A percentile compares a stretch with the other conserved stretches of the same genome.
phyloP scores from a whole-genome alignment of 64 coral and sea anemone species.

The Montipora foliosa region DNA sequence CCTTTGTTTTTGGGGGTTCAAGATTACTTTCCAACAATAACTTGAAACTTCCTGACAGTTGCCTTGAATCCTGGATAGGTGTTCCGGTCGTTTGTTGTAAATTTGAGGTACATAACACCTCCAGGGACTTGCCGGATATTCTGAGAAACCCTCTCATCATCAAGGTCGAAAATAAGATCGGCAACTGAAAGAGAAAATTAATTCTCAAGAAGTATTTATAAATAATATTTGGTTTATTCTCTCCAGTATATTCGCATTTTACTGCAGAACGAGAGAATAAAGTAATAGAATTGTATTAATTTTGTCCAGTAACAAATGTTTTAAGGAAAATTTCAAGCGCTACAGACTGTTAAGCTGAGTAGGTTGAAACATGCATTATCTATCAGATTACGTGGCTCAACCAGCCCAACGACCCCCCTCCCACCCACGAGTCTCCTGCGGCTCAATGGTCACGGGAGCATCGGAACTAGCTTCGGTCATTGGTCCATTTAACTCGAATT shows the following conservation, averaged over 20 bases:
- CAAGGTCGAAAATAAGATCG: slow-evolving; percentile 70
- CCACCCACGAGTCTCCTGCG: no score
- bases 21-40: slow-evolving; percentile 51
- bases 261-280: neutral
- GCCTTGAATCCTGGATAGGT: slow-evolving; percentile 70
- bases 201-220: no score
- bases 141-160: slow-evolving; percentile 50
- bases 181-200: slow-evolving; percentile 11
- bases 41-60: slow-evolving; percentile 58
- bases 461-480: no score
- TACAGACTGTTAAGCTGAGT: neutral
- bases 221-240: no score
- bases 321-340: neutral
- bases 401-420: neutral
- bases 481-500: no score
- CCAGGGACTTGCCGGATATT: neutral
- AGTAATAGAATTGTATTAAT: no score
- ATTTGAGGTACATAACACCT: slow-evolving; percentile 76
- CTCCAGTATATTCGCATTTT: no score
- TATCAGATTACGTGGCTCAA: neutral
- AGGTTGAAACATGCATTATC: neutral
- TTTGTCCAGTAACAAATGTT: neutral
- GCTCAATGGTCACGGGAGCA: no score
- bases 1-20: neutral
- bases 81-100: slow-evolving; percentile 63